Base-by-base conservation (phyloP, 2,888 invertebrate species). In the Poecilus cupreus region DNA sequence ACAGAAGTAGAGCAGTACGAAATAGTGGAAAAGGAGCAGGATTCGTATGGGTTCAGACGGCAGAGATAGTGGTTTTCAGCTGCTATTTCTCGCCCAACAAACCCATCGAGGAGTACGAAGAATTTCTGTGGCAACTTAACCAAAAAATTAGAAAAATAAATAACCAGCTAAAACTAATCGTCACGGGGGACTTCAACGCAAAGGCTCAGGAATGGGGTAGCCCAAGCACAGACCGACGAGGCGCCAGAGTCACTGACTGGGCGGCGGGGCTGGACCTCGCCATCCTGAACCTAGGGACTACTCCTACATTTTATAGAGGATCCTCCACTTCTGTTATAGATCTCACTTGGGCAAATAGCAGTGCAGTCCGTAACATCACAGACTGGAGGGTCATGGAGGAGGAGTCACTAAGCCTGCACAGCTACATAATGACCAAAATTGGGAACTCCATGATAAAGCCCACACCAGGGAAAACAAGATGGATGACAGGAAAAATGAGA, bases 81-180 rank as follows among this genome's bases (percentile, higher is more conserved):
- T 74, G 46, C 10, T 74, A 49, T 22, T 74, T 74, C 51, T 74
- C 26, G 3, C 74, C 74, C 4, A 74, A 74, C 49, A 24, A 20
- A 10, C 8, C 11, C n/a, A 24, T 13, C 4, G 51, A 49, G 11
- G 49, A 74, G 20, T 74, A 74, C 26, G 24, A 24, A 11, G 74
- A 1, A 5, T 49, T 51, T 13, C 24, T 74, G 2, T 2, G 3
- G 2, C 32, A 64, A 6, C 16, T 51, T 0, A 8, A 18, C 3
- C 13, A 2, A 8, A 16, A 3, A 2, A 8, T 51, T 4, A 3
- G 18, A 51, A 13, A 18, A 26, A 5, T 26, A 3, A 5, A 2
- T 5, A 3, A 2, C 26, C 2, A 26, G 5, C n/a, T n/a, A n/a
- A 2, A 43, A 2, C 43, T 43, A n/a, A 8, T 43, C 2, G 10